phyloP scores from a whole-genome alignment of 1,140 invertebrate genomes.

The Meloidogyne chitwoodi region DNA sequence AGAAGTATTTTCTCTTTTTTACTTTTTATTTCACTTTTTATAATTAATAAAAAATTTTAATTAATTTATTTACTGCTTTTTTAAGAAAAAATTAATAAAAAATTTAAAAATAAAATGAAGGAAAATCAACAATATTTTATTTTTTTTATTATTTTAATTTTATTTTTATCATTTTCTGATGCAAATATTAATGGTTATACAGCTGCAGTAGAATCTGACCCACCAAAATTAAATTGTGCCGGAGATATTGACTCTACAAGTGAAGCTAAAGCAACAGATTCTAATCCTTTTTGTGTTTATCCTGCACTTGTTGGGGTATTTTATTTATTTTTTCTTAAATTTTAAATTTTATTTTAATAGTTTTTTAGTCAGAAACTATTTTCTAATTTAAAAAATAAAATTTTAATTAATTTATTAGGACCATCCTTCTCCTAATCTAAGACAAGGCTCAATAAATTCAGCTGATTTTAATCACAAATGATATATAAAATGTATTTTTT shows the following conservation, averaged over 20 bases:
- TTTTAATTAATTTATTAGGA: neutral
- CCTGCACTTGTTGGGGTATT: conserved; percentile 12
- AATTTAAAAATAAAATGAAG: neutral
- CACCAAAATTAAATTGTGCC: neutral
- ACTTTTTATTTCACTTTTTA: too few species aligned
- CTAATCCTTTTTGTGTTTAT: conserved; percentile 18
- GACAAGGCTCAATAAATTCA: neutral
- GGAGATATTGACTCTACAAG: conserved; percentile 10
- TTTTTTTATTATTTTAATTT: neutral
- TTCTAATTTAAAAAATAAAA: neutral
- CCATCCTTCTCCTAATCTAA: conserved; percentile 4
- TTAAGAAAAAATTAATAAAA: too few species aligned
- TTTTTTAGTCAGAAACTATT: too few species aligned
- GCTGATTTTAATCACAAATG: too few species aligned
- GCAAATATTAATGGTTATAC: neutral
- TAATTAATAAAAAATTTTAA: too few species aligned
- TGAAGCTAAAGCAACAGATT: conserved; percentile 17
- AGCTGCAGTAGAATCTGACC: neutral
- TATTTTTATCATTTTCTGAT: neutral
- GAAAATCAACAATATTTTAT: neutral
- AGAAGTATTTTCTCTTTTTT: neutral
- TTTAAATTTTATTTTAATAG: neutral
- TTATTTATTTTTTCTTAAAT: neutral
- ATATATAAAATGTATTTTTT: too few species aligned
- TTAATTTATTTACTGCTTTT: too few species aligned